phyloP scores from a whole-genome alignment of 2,888 invertebrate genomes.

The Ormia ochracea region DNA sequence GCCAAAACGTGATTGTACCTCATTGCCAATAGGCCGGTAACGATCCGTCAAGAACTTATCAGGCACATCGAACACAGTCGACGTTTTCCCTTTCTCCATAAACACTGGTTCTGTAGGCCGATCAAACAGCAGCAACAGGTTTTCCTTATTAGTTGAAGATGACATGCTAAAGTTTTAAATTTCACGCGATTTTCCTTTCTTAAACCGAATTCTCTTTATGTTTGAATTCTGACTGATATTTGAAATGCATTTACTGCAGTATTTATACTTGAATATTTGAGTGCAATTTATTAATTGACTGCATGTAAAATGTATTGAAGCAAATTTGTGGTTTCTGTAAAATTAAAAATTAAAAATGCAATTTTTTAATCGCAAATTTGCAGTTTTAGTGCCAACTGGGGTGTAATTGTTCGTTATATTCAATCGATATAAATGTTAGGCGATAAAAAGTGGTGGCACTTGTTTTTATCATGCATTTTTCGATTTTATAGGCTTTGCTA shows the following conservation, averaged over 20 bases:
- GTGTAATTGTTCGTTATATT: not conserved
- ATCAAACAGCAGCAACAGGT: conserved; percentile 82
- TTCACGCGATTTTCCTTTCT: not conserved
- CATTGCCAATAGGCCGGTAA: conserved; percentile 77
- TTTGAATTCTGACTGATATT: conserved; percentile 35
- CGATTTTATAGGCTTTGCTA: too few relatives aligned
- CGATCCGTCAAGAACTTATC: conserved; percentile 80
- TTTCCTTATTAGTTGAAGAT: not conserved
- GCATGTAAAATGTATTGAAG: not conserved
- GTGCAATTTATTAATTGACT: not conserved
- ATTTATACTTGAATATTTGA: conserved; percentile 34
- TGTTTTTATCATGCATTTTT: too few relatives aligned
- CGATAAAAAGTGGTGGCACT: not conserved
- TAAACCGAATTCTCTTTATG: not conserved
- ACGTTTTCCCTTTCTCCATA: conserved; percentile 83
- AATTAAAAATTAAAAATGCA: conserved; percentile 13
- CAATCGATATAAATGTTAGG: not conserved
- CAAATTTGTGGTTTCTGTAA: conserved; percentile 43
- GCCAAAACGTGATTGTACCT: conserved; percentile 80
- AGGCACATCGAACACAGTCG: conserved; percentile 81
- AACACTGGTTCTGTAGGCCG: conserved; percentile 87
- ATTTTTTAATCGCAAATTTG: conserved; percentile 23
- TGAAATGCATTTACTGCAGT: not conserved
- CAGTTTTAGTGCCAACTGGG: not conserved
- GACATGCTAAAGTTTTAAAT: conserved; percentile 22